These are phyloP conservation scores for Meghimatium bilineatum DNA, from an alignment of 2,888 invertebrate species.

Conservation along the genomic window DNA sequence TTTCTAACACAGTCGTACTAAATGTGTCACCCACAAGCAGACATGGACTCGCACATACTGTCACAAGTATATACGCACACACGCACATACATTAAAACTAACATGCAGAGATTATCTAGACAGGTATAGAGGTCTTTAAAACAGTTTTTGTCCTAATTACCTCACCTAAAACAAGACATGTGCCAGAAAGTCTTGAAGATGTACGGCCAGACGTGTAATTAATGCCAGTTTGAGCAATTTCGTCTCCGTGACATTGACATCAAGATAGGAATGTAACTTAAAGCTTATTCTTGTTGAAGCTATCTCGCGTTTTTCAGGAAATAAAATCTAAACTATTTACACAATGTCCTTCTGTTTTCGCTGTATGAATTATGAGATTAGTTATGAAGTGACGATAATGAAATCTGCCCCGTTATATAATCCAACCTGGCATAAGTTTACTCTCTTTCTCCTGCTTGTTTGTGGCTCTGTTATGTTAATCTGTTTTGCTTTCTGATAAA, in stretches of 20 bases:
- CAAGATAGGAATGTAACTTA: constrained; percentile 31
- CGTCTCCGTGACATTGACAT: constrained; percentile 33
- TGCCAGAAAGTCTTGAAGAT: constrained; percentile 42
- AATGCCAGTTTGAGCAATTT: constrained; percentile 49
- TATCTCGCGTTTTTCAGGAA: neutral
- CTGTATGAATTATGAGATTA: neutral
- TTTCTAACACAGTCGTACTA: no score
- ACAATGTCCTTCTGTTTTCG: constrained; percentile 4
- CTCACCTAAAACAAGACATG: constrained; percentile 37
- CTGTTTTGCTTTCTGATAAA: neutral
- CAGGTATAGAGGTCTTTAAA: neutral
- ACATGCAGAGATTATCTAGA: neutral
- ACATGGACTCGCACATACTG: no score
- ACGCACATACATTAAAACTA: no score
- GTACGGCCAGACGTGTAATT: constrained; percentile 43
- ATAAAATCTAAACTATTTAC: neutral
- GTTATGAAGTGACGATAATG: neutral
- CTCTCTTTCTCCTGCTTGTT: neutral
- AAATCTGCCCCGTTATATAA: neutral
- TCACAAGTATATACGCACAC: neutral
- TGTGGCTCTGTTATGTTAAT: neutral
- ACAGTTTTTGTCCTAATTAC: constrained; percentile 38
- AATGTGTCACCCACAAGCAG: no score
- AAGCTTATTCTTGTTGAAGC: constrained; percentile 1
- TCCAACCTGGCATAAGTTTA: neutral